Percentiles rank a stretch among this genome's conserved stretches.
These are phyloP conservation scores for Drosophila truncata DNA, from an alignment of 1,140 invertebrate genomes.

Conservation along the genomic window DNA sequence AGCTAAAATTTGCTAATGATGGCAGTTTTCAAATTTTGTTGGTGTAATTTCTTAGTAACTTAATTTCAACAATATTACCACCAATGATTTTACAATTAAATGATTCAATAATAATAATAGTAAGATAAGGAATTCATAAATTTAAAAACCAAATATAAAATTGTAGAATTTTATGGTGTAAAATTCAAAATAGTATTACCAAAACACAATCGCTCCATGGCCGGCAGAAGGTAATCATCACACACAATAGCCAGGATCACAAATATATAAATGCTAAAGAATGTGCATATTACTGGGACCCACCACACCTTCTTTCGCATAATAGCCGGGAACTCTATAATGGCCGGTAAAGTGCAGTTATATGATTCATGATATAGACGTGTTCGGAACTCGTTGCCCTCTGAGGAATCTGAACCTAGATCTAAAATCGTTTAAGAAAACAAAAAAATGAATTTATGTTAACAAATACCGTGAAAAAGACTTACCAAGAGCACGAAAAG, in stretches of 20 bases:
- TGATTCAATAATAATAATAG: too few species aligned
- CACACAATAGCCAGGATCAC: slow-evolving; percentile 92
- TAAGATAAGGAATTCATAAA: not conserved
- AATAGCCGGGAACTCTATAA: slow-evolving; percentile 92
- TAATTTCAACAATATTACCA: too few species aligned
- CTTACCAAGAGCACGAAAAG: not conserved
- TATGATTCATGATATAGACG: not conserved
- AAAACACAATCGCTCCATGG: slow-evolving; percentile 93
- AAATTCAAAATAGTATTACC: slow-evolving; percentile 86
- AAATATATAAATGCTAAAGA: slow-evolving; percentile 92
- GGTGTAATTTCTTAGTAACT: too few species aligned
- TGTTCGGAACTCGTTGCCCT: not conserved
- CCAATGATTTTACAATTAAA: too few species aligned
- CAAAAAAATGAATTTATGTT: not conserved
- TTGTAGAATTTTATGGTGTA: not conserved
- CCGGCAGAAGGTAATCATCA: slow-evolving; percentile 94
- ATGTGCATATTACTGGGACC: slow-evolving; percentile 89
- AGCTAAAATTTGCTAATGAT: too few species aligned
- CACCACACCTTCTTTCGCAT: slow-evolving; percentile 89
- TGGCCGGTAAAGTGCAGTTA: slow-evolving; percentile 90
- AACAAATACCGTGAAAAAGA: not conserved
- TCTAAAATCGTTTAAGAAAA: not conserved
- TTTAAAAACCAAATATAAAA: not conserved
- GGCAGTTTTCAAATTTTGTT: too few species aligned
- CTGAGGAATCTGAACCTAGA: not conserved